Conservation (phyloP, 1,140 invertebrate genomes). For the Pachypsylla venusta region DNA sequence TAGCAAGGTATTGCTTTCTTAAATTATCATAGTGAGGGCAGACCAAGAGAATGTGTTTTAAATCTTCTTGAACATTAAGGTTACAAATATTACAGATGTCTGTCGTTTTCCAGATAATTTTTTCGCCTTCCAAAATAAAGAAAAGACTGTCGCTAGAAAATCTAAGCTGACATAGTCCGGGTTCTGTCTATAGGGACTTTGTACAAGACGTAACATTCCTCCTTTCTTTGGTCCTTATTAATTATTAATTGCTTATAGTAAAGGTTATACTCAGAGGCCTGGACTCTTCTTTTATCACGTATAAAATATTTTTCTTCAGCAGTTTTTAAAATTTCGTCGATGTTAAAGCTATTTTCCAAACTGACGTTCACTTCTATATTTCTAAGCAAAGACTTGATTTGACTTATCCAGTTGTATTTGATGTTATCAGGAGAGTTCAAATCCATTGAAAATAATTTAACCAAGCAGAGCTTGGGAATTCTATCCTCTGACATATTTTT, state of each 20-base stretch:
- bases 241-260: neutral
- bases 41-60: neutral
- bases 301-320: neutral
- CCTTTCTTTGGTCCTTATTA: neutral
- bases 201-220: neutral
- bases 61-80: neutral
- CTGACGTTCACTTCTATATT: neutral
- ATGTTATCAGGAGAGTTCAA: neutral
- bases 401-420: neutral
- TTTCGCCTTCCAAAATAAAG: neutral
- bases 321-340: neutral
- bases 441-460: constrained; percentile 9
- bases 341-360: neutral
- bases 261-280: neutral
- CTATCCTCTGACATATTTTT: constrained; percentile 13
- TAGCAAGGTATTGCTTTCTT: neutral
- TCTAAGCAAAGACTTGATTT: neutral
- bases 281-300: neutral
- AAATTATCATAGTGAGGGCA: neutral
- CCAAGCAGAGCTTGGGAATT: constrained; percentile 14
- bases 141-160: neutral
- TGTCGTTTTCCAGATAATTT: neutral
- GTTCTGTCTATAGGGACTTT: neutral
- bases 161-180: neutral
- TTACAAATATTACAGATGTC: neutral